Evolutionary conservation across 1,140 invertebrate genomes (phyloP).

Genomic region (Drosophila pachea): DNA sequence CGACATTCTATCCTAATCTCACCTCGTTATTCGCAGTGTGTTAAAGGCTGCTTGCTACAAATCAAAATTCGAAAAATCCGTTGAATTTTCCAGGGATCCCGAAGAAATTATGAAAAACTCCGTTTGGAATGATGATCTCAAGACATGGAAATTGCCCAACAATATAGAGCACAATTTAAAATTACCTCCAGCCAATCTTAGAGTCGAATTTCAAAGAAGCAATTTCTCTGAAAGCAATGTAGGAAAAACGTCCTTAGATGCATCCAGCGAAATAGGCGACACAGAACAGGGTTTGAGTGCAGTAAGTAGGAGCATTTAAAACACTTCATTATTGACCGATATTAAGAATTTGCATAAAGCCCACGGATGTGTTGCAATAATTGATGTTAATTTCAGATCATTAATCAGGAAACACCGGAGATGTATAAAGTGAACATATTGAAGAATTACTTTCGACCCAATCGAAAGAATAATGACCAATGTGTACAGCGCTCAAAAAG

Average conservation of each 20-base stretch:
- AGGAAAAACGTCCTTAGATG: too few species aligned
- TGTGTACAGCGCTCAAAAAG: constrained; percentile 17
- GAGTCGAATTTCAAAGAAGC: constrained; percentile 6
- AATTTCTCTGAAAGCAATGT: constrained; percentile 10
- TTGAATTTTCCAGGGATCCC: constrained; percentile 79
- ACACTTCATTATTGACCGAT: background rate
- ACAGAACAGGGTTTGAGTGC: constrained; percentile 1
- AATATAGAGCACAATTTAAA: constrained; percentile 35
- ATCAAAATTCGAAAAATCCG: too few species aligned
- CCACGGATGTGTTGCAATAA: background rate
- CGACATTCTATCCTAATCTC: too few species aligned
- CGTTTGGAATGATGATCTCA: constrained; percentile 87
- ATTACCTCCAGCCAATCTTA: constrained; percentile 40
- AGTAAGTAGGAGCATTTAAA: background rate
- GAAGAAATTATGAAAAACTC: constrained; percentile 85
- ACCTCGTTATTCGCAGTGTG: too few species aligned
- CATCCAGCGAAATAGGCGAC: constrained; percentile 5
- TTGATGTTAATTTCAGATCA: constrained; percentile 2
- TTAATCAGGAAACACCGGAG: constrained; percentile 21
- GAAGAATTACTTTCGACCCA: constrained; percentile 55
- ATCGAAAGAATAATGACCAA: constrained; percentile 37
- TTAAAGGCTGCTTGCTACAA: too few species aligned
- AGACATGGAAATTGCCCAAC: constrained; percentile 87
- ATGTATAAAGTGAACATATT: constrained; percentile 44
- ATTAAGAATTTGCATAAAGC: too few species aligned